phyloP scores from a whole-genome alignment of 2,113 vertebrate genomes.

The Ginglymostoma cirratum region DNA sequence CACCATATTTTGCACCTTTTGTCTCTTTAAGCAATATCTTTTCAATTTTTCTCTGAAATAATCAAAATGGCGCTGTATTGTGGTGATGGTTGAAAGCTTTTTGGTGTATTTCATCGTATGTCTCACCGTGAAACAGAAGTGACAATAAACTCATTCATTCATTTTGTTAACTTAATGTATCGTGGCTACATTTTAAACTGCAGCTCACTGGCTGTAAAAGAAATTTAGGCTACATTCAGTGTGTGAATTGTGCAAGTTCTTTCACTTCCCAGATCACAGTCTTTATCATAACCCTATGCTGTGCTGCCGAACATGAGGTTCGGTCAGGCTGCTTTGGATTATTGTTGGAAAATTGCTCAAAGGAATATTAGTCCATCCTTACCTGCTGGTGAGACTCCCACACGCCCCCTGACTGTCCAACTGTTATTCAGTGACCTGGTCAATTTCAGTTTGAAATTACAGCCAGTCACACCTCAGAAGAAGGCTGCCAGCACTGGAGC shows the following conservation, averaged over 20 bases:
- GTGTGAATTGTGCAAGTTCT: neutral
- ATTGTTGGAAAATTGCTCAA: constrained; percentile 38
- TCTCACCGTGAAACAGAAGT: too few relatives aligned
- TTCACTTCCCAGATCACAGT: constrained; percentile 44
- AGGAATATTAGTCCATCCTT: constrained; percentile 55
- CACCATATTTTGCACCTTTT: too few relatives aligned
- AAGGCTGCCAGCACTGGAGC: constrained; percentile 40
- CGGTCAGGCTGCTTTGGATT: constrained; percentile 38
- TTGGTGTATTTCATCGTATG: too few relatives aligned
- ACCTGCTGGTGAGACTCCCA: constrained; percentile 39
- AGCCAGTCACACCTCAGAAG: neutral
- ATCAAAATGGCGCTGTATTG: too few relatives aligned
- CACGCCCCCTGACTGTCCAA: constrained; percentile 37
- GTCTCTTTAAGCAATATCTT: too few relatives aligned
- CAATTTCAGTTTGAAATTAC: constrained; percentile 45
- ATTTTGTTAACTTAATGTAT: too few relatives aligned
- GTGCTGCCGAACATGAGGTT: neutral
- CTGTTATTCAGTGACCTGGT: constrained; percentile 51
- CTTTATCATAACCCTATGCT: constrained; percentile 40
- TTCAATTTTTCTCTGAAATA: too few relatives aligned
- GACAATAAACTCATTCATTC: too few relatives aligned
- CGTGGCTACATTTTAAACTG: neutral
- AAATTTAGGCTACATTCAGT: neutral
- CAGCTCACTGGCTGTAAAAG: neutral
- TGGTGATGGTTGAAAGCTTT: too few relatives aligned